Conservation (phyloP, 2,797 vertebrate species). For the Siniperca obscura region DNA sequence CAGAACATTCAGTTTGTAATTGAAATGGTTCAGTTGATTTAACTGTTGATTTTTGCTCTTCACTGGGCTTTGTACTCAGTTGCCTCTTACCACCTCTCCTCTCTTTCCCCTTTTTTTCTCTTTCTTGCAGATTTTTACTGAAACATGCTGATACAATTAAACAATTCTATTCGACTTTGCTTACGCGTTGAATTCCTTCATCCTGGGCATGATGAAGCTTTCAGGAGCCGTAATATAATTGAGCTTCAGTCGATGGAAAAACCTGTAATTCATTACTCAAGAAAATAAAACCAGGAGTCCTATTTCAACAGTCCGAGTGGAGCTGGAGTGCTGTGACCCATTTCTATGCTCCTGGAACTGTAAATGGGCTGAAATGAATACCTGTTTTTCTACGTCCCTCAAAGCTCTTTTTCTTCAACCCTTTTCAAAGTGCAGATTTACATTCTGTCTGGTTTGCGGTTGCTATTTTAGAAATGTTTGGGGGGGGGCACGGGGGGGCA, state of each 20-base stretch:
- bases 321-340: slow-evolving; percentile 77
- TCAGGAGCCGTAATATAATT: slow-evolving; percentile 84
- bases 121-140: slow-evolving; percentile 36
- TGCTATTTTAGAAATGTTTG: slow-evolving; percentile 83
- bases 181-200: slow-evolving; percentile 83
- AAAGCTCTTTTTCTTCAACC: slow-evolving; percentile 75
- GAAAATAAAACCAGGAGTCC: slow-evolving; percentile 81
- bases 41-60: slow-evolving; percentile 17
- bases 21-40: slow-evolving; percentile 15
- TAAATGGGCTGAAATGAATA: slow-evolving; percentile 83
- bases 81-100: slow-evolving; percentile 18
- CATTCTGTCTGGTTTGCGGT: slow-evolving; percentile 86
- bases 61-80: slow-evolving; percentile 1
- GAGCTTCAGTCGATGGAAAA: slow-evolving; percentile 79
- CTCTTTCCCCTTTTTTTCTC: not conserved
- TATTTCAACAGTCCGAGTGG: slow-evolving; percentile 74
- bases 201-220: slow-evolving; percentile 80
- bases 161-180: slow-evolving; percentile 81
- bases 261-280: slow-evolving; percentile 85
- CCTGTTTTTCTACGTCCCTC: slow-evolving; percentile 79
- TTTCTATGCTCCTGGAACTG: slow-evolving; percentile 77
- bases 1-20: not conserved
- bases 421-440: slow-evolving; percentile 84
- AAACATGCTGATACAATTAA: slow-evolving; percentile 86
- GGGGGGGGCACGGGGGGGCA: slow-evolving; percentile 39